These are phyloP conservation scores for Harmothoe impar DNA, from an alignment of 2,888 invertebrate genomes.

Conservation along the genomic window DNA sequence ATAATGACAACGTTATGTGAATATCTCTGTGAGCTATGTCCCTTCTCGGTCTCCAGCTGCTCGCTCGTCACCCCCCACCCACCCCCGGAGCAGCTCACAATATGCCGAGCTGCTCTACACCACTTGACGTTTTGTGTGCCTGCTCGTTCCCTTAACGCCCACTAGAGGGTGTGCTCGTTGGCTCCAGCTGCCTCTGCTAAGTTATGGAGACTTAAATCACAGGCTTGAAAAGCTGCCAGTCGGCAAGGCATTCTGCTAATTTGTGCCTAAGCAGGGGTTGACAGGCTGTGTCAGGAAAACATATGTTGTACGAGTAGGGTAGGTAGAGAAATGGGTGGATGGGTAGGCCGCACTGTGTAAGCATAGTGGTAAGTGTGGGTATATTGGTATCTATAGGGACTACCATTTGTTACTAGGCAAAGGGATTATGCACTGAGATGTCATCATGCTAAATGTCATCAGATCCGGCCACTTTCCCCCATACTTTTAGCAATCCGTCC, in stretches of 20 bases:
- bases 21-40: background rate
- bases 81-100: too few relatives aligned
- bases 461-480: too few relatives aligned
- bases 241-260: background rate
- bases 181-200: slow-evolving; percentile 7
- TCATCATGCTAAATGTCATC: too few relatives aligned
- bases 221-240: slow-evolving; percentile 21
- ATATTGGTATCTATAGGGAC: too few relatives aligned
- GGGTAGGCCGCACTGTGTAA: too few relatives aligned
- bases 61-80: background rate
- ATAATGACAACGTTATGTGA: background rate
- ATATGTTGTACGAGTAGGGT: background rate
- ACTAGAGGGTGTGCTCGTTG: background rate
- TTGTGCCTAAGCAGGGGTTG: slow-evolving; percentile 34
- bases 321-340: background rate
- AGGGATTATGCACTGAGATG: too few relatives aligned
- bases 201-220: slow-evolving; percentile 3
- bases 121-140: too few relatives aligned
- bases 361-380: too few relatives aligned
- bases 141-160: too few relatives aligned
- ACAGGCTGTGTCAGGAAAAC: background rate
- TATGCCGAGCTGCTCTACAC: too few relatives aligned
- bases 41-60: background rate
- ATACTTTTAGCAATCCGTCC: too few relatives aligned
- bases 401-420: too few relatives aligned